Percentiles rank a stretch among this genome's conserved stretches.
Evolutionary conservation across 2,797 vertebrate species (phyloP).

Genomic region (Dallia pectoralis): DNA sequence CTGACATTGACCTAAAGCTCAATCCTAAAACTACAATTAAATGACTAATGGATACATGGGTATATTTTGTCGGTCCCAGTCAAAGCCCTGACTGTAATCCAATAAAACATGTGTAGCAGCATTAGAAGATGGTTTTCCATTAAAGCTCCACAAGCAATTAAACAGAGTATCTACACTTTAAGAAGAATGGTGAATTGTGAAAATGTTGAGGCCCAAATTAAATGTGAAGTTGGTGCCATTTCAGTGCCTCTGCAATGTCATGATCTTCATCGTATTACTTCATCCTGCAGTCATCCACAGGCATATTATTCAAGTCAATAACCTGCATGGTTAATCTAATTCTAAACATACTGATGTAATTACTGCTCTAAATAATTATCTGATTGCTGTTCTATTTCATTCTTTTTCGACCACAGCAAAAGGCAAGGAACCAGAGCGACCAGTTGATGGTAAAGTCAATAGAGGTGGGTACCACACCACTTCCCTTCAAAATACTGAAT

Average conservation of each 20-base stretch:
- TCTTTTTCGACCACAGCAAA: slow-evolving; percentile 80
- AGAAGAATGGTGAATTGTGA: too few relatives aligned
- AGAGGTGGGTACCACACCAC: slow-evolving; percentile 79
- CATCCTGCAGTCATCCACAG: not conserved
- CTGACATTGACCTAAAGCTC: too few relatives aligned
- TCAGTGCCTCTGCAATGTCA: slow-evolving; percentile 3
- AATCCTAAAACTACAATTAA: too few relatives aligned
- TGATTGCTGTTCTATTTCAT: slow-evolving; percentile 35
- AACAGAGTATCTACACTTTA: too few relatives aligned
- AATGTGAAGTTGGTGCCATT: slow-evolving; percentile 28
- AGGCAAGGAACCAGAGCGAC: slow-evolving; percentile 92
- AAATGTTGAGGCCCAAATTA: not conserved
- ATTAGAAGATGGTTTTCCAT: too few relatives aligned
- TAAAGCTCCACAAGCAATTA: too few relatives aligned
- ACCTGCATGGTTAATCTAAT: slow-evolving; percentile 33
- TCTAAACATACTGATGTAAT: not conserved
- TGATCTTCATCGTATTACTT: not conserved
- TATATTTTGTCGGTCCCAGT: too few relatives aligned
- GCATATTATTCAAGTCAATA: not conserved
- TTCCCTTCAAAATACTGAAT: slow-evolving; percentile 5
- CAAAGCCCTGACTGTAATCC: too few relatives aligned
- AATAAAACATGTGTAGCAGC: too few relatives aligned
- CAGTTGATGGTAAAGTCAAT: slow-evolving; percentile 79
- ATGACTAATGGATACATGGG: too few relatives aligned
- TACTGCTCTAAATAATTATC: slow-evolving; percentile 13